Percentiles rank a stretch among this genome's conserved stretches.
phyloP scores from a whole-genome alignment of 2,888 invertebrate genomes.

The Sylvicola fuscatus region DNA sequence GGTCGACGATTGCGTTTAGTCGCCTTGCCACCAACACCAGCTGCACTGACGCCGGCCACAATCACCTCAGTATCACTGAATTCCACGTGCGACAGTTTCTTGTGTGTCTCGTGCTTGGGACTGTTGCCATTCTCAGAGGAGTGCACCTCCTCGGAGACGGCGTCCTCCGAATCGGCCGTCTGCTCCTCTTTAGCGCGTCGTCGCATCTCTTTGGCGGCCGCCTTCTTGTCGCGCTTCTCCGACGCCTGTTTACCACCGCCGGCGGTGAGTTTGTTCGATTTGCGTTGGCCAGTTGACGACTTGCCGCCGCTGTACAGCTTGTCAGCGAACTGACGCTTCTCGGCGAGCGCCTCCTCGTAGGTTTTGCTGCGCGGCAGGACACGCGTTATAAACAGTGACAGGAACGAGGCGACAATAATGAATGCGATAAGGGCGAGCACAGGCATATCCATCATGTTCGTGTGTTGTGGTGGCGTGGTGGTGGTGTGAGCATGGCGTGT shows the following conservation, averaged over 20 bases:
- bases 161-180: constrained; percentile 16
- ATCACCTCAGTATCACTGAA: constrained; percentile 20
- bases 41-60: constrained; percentile 7
- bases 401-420: constrained; percentile 22
- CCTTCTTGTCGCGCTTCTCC: constrained; percentile 1
- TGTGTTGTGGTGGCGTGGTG: too few species aligned
- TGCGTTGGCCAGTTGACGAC: background rate
- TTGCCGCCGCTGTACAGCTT: constrained; percentile 17
- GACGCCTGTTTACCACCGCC: background rate
- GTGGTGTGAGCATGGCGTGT: too few species aligned
- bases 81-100: constrained; percentile 16
- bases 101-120: constrained; percentile 6
- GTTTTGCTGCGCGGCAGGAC: constrained; percentile 24
- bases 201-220: background rate
- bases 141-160: constrained; percentile 6
- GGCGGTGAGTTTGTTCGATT: constrained; percentile 2
- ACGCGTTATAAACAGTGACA: constrained; percentile 20
- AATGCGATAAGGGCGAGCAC: constrained; percentile 15
- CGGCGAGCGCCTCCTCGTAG: constrained; percentile 24
- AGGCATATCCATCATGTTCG: too few species aligned
- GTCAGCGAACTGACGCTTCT: constrained; percentile 22
- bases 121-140: constrained; percentile 3
- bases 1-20: constrained; percentile 3
- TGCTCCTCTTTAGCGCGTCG: constrained; percentile 9
- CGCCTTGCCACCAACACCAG: constrained; percentile 7